Conservation (phyloP, 2,113 vertebrate genomes). For the Proteles cristata region DNA sequence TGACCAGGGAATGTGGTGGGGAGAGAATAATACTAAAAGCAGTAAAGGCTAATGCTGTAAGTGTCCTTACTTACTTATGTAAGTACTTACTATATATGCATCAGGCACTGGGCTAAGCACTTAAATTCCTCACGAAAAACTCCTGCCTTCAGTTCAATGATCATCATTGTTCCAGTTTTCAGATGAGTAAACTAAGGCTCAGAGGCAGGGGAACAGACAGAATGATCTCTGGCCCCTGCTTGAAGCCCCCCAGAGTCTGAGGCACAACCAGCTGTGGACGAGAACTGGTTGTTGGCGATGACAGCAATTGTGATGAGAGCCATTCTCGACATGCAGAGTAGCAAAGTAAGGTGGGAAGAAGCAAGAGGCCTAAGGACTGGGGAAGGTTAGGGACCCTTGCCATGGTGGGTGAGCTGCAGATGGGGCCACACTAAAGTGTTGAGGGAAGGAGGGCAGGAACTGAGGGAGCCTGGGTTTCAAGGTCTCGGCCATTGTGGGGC, state of each 20-base stretch:
- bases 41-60: not conserved
- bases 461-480: not conserved
- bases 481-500: not conserved
- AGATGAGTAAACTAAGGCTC: not conserved
- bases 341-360: slow-evolving; percentile 86
- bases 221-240: not conserved
- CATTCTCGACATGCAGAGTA: slow-evolving; percentile 77
- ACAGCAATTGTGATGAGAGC: not conserved
- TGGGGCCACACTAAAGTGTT: not conserved
- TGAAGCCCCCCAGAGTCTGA: not conserved
- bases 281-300: not conserved
- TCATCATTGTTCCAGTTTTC: not conserved
- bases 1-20: not conserved
- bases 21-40: not conserved
- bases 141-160: not conserved
- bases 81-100: not conserved
- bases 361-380: rapidly evolving
- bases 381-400: not conserved
- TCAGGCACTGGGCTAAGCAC: not conserved
- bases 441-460: not conserved
- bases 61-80: not conserved
- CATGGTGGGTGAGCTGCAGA: not conserved
- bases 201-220: not conserved
- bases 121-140: not conserved
- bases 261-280: not conserved